phyloP scores from a whole-genome alignment of 2,888 invertebrate species.

The Leucozona laternaria region DNA sequence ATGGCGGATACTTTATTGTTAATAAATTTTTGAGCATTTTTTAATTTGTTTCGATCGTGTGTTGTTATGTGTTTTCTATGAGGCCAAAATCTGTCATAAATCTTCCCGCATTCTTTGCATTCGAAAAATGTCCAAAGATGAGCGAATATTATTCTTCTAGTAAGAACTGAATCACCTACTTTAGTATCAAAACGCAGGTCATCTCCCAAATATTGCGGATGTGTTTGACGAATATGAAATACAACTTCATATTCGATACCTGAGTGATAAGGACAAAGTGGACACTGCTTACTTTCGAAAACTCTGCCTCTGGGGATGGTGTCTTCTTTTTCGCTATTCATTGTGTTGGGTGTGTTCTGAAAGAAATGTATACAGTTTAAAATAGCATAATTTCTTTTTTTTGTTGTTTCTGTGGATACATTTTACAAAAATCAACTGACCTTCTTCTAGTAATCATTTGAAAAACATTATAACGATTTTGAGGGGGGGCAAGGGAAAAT shows the following conservation, averaged over 20 bases:
- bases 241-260: slow-evolving; percentile 68
- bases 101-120: slow-evolving; percentile 65
- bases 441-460: no score
- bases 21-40: slow-evolving; percentile 18
- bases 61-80: slow-evolving; percentile 63
- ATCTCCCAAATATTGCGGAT: slow-evolving; percentile 63
- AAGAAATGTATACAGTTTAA: slow-evolving; percentile 1
- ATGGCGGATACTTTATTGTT: slow-evolving; percentile 42
- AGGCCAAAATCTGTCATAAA: slow-evolving; percentile 64
- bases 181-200: slow-evolving; percentile 45
- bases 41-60: slow-evolving; percentile 53
- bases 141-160: slow-evolving; percentile 59
- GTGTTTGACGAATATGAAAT: slow-evolving; percentile 57
- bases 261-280: slow-evolving; percentile 62
- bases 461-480: no score
- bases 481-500: no score
- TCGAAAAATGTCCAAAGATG: slow-evolving; percentile 66
- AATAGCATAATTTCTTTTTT: no score
- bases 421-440: no score
- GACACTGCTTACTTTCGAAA: slow-evolving; percentile 66
- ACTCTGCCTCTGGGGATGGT: slow-evolving; percentile 44
- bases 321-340: slow-evolving; percentile 21
- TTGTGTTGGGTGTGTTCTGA: slow-evolving; percentile 15
- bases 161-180: slow-evolving; percentile 47
- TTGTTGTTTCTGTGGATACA: no score